A percentile compares a stretch with the other conserved stretches of the same genome.
These are phyloP conservation scores for Pogoniulus pusillus DNA, from an alignment of 2,797 vertebrate species.

Conservation along the genomic window DNA sequence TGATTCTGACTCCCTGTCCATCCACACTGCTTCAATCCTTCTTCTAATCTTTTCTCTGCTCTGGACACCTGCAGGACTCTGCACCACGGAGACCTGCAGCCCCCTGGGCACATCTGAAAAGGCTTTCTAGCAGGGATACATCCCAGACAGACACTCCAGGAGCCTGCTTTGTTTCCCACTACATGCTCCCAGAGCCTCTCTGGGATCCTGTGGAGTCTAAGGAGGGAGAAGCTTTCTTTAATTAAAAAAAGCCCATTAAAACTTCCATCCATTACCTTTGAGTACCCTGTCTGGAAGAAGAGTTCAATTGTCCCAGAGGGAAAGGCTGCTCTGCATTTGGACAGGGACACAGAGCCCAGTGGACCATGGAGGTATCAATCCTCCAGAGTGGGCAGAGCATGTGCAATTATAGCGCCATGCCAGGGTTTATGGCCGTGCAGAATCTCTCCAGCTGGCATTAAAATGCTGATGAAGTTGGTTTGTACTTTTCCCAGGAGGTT, in stretches of 20 bases:
- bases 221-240: not conserved
- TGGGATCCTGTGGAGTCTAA: not conserved
- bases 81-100: not conserved
- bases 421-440: slow-evolving; percentile 42
- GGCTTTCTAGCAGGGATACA: not conserved
- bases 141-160: accelerated
- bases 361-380: slow-evolving; percentile 64
- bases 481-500: slow-evolving; percentile 45
- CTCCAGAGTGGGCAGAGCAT: slow-evolving; percentile 55
- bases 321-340: slow-evolving; percentile 67
- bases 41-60: not conserved
- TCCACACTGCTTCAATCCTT: not conserved
- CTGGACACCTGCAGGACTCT: not conserved
- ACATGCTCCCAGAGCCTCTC: not conserved
- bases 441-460: slow-evolving; percentile 46
- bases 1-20: not conserved
- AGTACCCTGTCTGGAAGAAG: not conserved
- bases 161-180: not conserved
- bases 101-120: not conserved
- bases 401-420: slow-evolving; percentile 60
- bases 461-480: slow-evolving; percentile 58
- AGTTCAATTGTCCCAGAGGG: not conserved
- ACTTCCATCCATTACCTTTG: not conserved
- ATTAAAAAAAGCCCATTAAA: not conserved
- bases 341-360: slow-evolving; percentile 38